Evolutionary conservation across 30 jellyfish, hydroid and myxozoan genomes (phyloP), one percentile per base, ranked within the genome.

Genomic region (Chrysaora quinquecirrha): DNA sequence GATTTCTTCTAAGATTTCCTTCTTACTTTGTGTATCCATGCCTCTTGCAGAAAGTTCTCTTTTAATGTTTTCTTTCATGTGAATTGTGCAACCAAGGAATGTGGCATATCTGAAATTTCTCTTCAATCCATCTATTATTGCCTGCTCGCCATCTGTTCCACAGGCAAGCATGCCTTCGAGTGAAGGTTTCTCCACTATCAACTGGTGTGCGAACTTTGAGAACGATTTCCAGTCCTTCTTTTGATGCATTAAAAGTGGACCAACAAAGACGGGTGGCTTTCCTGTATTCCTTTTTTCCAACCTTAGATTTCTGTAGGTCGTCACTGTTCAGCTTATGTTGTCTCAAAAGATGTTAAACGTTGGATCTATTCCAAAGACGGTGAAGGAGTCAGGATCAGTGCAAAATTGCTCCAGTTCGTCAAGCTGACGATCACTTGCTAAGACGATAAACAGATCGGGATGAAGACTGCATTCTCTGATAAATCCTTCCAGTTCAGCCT

Each of bases 1-100:
- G 32, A 58, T 58, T 25, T 58, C 72, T 11, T 58, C 23, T 9
- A 25, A 19, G 28, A 10, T 58, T 4, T 58, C 32, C 32, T 25
- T 58, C 32, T 58, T 58, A 43, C 16, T 43, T 43, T 43, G 58
- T 9, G 58, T 43, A 43, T 43, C 58, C 7, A 43, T 43, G 58
- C 58, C 58, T 43, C 58, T 43, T 43, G 58, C 58, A 43, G 58
- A 43, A 43, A 43, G 58, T 43, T 43, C 58, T 43, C 58, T n/a
- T n/a, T n/a, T n/a, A n/a, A n/a, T n/a, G n/a, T n/a, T n/a, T n/a
- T n/a, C n/a, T n/a, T n/a, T n/a, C 58, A 43, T 43, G 58, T 43
- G 58, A 16, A 43, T 6, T 43, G 58, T 43, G 58, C 58, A 43
- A 43, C 58, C 12, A 43, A 43, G 58, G 58, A 43, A 43, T 43